Evolutionary conservation across 1,140 invertebrate species (phyloP), one percentile per base, ranked within the genome.

Genomic region (Polypedilum pembai): DNA sequence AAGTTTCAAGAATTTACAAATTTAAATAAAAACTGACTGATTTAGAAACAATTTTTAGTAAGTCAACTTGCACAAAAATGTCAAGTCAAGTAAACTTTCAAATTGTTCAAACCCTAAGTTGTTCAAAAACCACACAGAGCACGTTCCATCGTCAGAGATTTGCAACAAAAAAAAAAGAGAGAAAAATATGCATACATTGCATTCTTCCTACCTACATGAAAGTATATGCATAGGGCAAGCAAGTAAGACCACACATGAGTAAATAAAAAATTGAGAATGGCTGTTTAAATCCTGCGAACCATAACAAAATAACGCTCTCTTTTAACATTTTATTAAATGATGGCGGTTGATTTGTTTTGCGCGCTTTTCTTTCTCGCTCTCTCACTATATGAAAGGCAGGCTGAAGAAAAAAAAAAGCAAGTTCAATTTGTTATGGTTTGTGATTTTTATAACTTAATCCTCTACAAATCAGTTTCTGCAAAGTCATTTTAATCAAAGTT

Each of bases 401-500:
- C 20, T 18, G 18, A 2, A n/a, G n/a, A n/a, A n/a, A n/a, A n/a
- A n/a, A n/a, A n/a, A 69, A 69, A 69, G 17, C 65, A 69, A 18
- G 65, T 18, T 18, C 20, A 18, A 69, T 69, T 69, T 10, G 65
- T 20, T 69, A 69, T 69, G 65, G 65, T 21, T 33, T 69, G 65
- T 69, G 65, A 69, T 69, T 21, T 66, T 18, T 69, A 69, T 21
- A 69, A 69, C 65, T 69, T 21, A 69, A 69, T 69, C 20, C 18
- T 21, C 17, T 69, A n/a, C 4, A 10, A 18, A 56, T 15, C 65
- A 69, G 8, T 69, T 69, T 69, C 18, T 69, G 65, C 65, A 69
- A 18, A 69, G 65, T 69, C 65, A 69, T 69, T 69, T 69, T 20
- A 69, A 21, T 69, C 65, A 69, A 18, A 69, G 65, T 18, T 69